Evolutionary conservation across 2,113 vertebrate genomes (phyloP).

Genomic region (Sminthopsis crassicaudata): DNA sequence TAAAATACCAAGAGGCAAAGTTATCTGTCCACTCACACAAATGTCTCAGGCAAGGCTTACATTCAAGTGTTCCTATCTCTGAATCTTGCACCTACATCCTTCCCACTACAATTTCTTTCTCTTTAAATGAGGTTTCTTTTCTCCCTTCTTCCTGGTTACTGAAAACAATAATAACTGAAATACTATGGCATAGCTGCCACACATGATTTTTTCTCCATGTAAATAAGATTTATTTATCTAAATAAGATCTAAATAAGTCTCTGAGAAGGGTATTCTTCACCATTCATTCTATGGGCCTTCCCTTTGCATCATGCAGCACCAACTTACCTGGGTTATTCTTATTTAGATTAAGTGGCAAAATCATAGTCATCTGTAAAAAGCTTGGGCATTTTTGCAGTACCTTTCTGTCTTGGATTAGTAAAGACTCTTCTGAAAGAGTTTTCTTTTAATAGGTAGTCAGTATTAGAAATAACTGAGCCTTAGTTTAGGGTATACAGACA

Average conservation of each 20-base stretch:
- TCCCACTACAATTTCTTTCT: not conserved
- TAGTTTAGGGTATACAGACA: not conserved
- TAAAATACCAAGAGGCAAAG: constrained; percentile 1
- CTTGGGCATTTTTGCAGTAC: not conserved
- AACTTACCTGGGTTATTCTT: not conserved
- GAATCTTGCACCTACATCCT: not conserved
- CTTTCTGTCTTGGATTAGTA: not conserved
- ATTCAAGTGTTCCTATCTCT: not conserved
- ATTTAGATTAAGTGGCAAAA: not conserved
- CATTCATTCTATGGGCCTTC: not conserved
- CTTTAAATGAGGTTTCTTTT: not conserved
- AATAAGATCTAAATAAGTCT: too few species aligned
- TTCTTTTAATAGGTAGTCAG: not conserved
- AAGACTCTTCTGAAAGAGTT: not conserved
- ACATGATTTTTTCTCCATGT: not conserved
- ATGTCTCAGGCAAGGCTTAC: not conserved
- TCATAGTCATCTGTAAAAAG: not conserved
- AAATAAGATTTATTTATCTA: too few species aligned
- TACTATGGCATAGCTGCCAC: not conserved
- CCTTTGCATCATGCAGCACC: not conserved
- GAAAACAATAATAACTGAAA: not conserved
- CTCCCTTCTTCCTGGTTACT: not conserved
- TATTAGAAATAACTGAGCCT: not conserved
- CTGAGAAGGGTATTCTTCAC: not conserved
- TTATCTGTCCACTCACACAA: constrained; percentile 20